Conservation (phyloP, 2,888 invertebrate species). For the Melitaea athalia region DNA sequence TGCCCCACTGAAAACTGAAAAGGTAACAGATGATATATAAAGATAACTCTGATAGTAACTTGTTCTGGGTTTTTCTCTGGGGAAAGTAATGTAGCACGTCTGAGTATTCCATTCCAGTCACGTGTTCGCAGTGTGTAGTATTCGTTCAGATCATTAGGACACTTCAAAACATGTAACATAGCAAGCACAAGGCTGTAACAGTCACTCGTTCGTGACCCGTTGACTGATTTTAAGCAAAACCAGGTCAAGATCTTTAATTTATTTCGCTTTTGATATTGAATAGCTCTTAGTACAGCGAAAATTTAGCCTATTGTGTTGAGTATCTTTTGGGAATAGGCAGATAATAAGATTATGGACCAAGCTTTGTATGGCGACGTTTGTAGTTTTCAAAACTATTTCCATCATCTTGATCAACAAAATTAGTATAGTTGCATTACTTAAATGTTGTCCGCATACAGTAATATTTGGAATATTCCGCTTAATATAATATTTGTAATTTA, state of each 20-base stretch:
- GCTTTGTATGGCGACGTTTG: background rate
- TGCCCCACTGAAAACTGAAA: no score
- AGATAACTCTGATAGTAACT: no score
- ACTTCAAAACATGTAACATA: conserved; percentile 63
- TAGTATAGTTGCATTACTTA: no score
- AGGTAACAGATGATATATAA: no score
- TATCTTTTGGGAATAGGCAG: conserved; percentile 3
- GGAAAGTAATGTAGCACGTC: conserved; percentile 21
- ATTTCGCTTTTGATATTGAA: conserved; percentile 68
- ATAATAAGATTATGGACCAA: conserved; percentile 15
- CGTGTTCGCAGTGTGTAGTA: conserved; percentile 35
- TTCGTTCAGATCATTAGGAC: conserved; percentile 57
- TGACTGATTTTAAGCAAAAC: conserved; percentile 76
- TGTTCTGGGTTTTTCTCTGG: conserved; percentile 9
- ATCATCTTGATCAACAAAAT: background rate
- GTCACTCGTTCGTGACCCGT: conserved; percentile 80
- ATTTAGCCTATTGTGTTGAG: conserved; percentile 32
- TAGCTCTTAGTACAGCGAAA: conserved; percentile 44
- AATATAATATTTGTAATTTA: no score
- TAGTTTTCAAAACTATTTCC: background rate
- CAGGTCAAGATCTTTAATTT: conserved; percentile 78
- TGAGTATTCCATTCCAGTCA: conserved; percentile 30
- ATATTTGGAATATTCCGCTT: no score
- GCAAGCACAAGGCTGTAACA: conserved; percentile 72
- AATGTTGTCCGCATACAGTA: no score